Evolutionary conservation across 2,888 invertebrate species (phyloP), one percentile per base, ranked within the genome.

Genomic region (Leuctra nigra): DNA sequence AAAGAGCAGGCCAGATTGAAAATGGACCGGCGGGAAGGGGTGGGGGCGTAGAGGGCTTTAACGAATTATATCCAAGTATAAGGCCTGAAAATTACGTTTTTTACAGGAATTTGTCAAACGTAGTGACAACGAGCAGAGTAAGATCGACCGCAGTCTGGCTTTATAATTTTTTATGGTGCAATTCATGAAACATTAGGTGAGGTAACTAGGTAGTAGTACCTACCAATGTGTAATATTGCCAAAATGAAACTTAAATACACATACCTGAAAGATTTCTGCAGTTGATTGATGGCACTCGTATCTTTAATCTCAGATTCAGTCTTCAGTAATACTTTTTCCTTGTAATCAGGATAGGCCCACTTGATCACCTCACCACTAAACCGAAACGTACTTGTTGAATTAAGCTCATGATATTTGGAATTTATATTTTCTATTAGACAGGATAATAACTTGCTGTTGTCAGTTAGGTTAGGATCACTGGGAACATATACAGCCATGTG

Each of bases 261-360:
- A 4, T 38, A 38, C 38, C 38, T 29, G 7, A 38, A 38, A 9
- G 16, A 9, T 38, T 11, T 4, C 16, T 38, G 7, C 16, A 38
- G 13, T n/a, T 14, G n/a, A 4, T 38, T 11, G 38, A 6, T 38
- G 6, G 6, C 38, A n/a, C n/a, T 38, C 16, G 33, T 33, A 9
- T 33, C 33, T 9, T 7, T 7, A 33, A 33, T 9, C 33, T 33
- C 13, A 6, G 6, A 9, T 33, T 33, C 13, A 6, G 6, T 33
- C 13, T 33, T 33, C 36, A 63, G 61, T 29, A 46, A 54, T 20
- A 61, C 63, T 24, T 55, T 52, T 44, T 58, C 60, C 56, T 63
- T 64, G 55, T n/a, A n/a, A n/a, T n/a, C n/a, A n/a, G 64, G 65
- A 39, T 65, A 63, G 46, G 63, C 53, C 65, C 65, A 65, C 56